A percentile compares a stretch with the other conserved stretches of the same genome.
Evolutionary conservation across 1,140 invertebrate species (phyloP).

Genomic region (Druon quercuslanigerum): DNA sequence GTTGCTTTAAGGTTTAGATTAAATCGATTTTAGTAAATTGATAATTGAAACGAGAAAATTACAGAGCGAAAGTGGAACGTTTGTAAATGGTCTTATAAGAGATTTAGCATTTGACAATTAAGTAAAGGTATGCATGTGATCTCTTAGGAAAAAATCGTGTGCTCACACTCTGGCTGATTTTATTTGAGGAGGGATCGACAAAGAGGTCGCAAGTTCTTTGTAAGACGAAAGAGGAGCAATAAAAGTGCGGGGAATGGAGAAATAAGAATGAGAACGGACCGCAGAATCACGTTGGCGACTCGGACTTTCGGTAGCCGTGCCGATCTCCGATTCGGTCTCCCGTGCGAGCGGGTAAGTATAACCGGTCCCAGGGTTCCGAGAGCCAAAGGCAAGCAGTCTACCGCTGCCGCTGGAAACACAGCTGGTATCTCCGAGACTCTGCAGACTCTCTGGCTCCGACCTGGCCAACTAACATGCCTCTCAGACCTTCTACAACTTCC

Average conservation of each 20-base stretch:
- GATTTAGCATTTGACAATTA: too few relatives aligned
- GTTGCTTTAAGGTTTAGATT: too few relatives aligned
- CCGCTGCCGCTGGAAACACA: constrained; percentile 50
- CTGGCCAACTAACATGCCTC: constrained; percentile 53
- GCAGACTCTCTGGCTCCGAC: constrained; percentile 66
- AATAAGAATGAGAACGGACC: constrained; percentile 1
- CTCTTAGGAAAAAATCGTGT: constrained; percentile 10
- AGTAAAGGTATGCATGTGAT: not conserved
- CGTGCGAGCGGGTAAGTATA: constrained; percentile 63
- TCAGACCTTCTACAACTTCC: not conserved
- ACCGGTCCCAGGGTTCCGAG: constrained; percentile 58
- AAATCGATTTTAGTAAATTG: too few relatives aligned
- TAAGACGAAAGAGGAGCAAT: constrained; percentile 20
- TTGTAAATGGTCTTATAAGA: too few relatives aligned
- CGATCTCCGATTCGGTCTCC: constrained; percentile 39
- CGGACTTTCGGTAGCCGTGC: constrained; percentile 42
- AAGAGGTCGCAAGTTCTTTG: constrained; percentile 26
- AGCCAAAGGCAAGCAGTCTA: constrained; percentile 60
- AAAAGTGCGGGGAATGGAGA: not conserved
- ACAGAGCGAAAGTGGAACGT: too few relatives aligned
- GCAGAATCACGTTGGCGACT: not conserved
- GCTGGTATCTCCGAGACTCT: constrained; percentile 52
- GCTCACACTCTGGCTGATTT: constrained; percentile 22
- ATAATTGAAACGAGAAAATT: too few relatives aligned
- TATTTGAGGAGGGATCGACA: constrained; percentile 17